phyloP scores from a whole-genome alignment of 2,888 invertebrate species.

The Drosophila neotestacea region DNA sequence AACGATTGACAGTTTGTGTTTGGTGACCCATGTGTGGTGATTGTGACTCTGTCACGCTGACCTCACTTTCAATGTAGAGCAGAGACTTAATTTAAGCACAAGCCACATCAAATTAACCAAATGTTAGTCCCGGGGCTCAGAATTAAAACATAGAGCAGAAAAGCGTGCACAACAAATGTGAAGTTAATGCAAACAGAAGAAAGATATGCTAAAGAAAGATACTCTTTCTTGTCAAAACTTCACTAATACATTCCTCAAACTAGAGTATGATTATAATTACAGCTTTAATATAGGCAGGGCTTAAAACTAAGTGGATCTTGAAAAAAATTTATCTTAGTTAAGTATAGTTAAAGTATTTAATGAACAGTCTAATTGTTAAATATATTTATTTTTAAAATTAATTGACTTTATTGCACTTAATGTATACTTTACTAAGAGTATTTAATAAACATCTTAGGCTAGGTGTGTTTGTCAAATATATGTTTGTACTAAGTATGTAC shows the following conservation, averaged over 20 bases:
- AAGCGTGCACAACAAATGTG: slow-evolving; percentile 7
- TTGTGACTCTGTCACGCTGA: slow-evolving; percentile 23
- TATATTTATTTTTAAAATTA: too few species aligned
- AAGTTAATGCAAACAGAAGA: slow-evolving; percentile 8
- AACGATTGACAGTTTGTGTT: slow-evolving; percentile 56
- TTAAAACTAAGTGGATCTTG: too few species aligned
- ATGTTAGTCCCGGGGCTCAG: slow-evolving; percentile 54
- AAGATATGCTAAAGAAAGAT: slow-evolving; percentile 11
- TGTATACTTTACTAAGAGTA: too few species aligned
- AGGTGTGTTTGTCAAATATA: too few species aligned
- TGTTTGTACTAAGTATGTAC: too few species aligned
- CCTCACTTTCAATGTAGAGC: slow-evolving; percentile 31
- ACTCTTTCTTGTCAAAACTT: neutral
- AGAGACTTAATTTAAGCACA: slow-evolving; percentile 55
- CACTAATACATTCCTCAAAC: neutral
- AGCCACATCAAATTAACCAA: slow-evolving; percentile 76
- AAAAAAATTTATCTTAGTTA: too few species aligned
- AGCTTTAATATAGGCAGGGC: too few species aligned
- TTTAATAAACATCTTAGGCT: too few species aligned
- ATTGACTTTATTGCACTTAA: too few species aligned
- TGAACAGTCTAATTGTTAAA: too few species aligned
- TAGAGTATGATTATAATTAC: too few species aligned
- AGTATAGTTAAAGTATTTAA: too few species aligned
- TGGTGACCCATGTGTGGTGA: slow-evolving; percentile 12
- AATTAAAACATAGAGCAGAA: slow-evolving; percentile 50